Evolutionary conservation across 1,140 invertebrate species (phyloP), one percentile per base, ranked within the genome.

Genomic region (Octopus sinensis): DNA sequence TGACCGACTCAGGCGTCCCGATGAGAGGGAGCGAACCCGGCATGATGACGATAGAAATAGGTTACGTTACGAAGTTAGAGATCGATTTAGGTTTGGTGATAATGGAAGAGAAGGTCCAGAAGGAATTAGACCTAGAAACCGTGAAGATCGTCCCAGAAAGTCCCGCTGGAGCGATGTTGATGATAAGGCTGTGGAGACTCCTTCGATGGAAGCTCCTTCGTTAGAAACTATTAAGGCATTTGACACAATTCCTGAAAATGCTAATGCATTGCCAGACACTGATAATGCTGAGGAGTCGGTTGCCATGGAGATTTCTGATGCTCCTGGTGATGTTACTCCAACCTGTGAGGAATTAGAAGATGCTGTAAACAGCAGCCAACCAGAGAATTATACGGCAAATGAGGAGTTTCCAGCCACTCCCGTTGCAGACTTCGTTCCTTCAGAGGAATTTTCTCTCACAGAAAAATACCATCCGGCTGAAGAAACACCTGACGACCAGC

Each of bases 11-110:
- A 54, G 81, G 43, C 51, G 30, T 17, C 30, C 30, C 30, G 54
- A 53, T 77, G 52, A 53, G 13, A 54, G 56, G n/a, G 54, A 62
- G n/a, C 53, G 82, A 17, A 54, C 75, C 13, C 30, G 73, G 13
- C 52, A 73, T 43, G 82, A 68, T 52, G 56, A 76, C 51, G 81
- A 81, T 23, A 52, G 51, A 76, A 80, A 78, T 62, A 54, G 77
- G 80, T 80, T 79, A 17, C 62, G 80, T 13, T 62, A 81, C 79
- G 76, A 79, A 79, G 80, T 77, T 51, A 76, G 73, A 53, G 68
- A 77, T 6, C 6, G 77, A 4, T 51, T 84, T 51, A 81, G 86
- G 0, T 81, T 86, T 51, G 82, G 86, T 7, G 85, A 89, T 43
- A 30, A 62, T 1, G 52, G 43, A 6, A 54, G 79, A 52, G 79